These are phyloP conservation scores for Oncorhynchus clarkii DNA, from an alignment of 2,113 vertebrate genomes.

Conservation along the genomic window DNA sequence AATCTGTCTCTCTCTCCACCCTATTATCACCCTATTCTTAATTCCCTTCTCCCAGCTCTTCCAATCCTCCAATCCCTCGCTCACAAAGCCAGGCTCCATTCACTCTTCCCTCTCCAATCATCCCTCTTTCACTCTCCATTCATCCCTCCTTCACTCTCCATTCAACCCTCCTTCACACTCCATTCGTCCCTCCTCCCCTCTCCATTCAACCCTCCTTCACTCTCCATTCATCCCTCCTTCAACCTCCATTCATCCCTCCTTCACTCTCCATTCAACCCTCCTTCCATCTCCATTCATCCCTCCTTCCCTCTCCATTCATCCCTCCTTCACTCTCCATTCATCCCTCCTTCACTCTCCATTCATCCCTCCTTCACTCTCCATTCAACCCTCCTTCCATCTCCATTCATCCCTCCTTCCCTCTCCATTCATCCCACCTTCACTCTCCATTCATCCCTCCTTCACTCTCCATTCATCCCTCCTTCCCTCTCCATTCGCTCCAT, in stretches of 20 bases:
- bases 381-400: too few relatives aligned
- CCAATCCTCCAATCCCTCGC: background rate
- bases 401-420: too few relatives aligned
- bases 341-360: background rate
- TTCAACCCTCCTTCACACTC: too few relatives aligned
- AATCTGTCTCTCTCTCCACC: constrained; percentile 3
- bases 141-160: background rate
- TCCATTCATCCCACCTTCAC: too few relatives aligned
- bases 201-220: too few relatives aligned
- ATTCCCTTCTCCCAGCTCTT: background rate
- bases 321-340: constrained; percentile 7
- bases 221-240: too few relatives aligned
- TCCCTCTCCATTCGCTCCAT: background rate
- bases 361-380: background rate
- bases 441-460: too few relatives aligned
- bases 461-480: too few relatives aligned
- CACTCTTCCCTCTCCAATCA: background rate
- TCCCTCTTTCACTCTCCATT: background rate
- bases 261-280: too few relatives aligned
- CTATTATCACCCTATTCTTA: background rate
- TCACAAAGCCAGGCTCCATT: background rate
- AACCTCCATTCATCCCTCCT: too few relatives aligned
- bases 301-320: background rate
- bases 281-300: too few relatives aligned
- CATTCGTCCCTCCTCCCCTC: too few relatives aligned